phyloP scores from a whole-genome alignment of 1,140 invertebrate species.

The Brachionus rotundiformis region DNA sequence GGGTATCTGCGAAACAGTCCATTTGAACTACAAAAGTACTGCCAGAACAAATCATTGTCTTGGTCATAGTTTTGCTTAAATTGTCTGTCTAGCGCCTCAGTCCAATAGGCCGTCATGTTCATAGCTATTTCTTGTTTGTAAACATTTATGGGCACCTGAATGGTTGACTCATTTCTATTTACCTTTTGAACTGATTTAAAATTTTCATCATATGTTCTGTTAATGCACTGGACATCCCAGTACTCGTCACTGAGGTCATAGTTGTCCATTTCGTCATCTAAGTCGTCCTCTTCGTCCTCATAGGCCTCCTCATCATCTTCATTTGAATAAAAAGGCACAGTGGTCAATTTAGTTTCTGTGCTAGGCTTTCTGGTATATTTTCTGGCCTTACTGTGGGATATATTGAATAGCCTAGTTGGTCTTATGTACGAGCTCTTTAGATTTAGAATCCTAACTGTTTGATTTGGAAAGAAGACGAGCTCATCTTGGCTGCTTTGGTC shows the following conservation, averaged over 20 bases:
- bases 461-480: not conserved
- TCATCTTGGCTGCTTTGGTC: not conserved
- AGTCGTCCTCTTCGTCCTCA: not conserved
- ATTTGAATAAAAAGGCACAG: not conserved
- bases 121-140: conserved; percentile 42
- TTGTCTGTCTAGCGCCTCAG: not conserved
- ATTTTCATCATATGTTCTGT: conserved; percentile 47
- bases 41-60: conserved; percentile 42
- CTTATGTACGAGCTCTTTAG: not conserved
- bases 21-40: conserved; percentile 52
- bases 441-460: not conserved
- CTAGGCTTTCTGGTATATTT: not conserved
- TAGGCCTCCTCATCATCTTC: not conserved
- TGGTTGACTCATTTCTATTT: conserved; percentile 30
- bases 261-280: not conserved
- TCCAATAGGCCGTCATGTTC: conserved; percentile 33
- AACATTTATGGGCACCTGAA: conserved; percentile 49
- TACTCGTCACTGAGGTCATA: not conserved
- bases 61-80: conserved; percentile 47
- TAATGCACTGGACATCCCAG: conserved; percentile 39
- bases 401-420: not conserved
- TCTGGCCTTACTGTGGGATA: not conserved
- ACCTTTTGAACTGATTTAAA: conserved; percentile 25
- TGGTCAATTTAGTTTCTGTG: not conserved
- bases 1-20: conserved; percentile 43